A percentile compares a stretch with the other conserved stretches of the same genome.
phyloP scores from a whole-genome alignment of 2,797 vertebrate genomes.

The Acanthopagrus latus region DNA sequence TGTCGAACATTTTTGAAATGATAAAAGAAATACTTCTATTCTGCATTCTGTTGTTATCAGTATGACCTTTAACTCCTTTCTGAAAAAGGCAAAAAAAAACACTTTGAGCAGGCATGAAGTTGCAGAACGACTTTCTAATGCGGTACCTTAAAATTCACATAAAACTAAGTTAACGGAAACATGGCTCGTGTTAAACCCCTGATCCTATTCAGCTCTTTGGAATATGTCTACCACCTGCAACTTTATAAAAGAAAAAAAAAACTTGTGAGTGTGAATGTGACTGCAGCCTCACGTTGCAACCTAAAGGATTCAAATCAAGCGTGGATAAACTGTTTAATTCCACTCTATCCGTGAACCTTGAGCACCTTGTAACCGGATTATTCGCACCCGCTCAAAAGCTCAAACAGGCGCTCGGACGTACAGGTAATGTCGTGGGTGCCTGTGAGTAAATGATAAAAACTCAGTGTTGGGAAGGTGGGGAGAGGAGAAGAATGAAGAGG shows the following conservation, averaged over 20 bases:
- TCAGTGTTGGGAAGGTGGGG: slow-evolving; percentile 4
- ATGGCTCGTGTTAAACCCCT: background rate
- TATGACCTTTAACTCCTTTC: no score
- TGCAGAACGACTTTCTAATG: no score
- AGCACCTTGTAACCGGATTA: slow-evolving; percentile 54
- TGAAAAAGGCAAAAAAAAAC: no score
- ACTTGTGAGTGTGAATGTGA: slow-evolving; percentile 1
- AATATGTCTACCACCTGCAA: background rate
- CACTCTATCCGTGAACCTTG: slow-evolving; percentile 29
- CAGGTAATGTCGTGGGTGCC: slow-evolving; percentile 41
- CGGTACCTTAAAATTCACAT: no score
- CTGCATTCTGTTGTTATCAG: no score
- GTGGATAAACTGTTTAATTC: slow-evolving; percentile 46
- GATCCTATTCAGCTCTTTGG: background rate
- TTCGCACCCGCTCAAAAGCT: slow-evolving; percentile 37
- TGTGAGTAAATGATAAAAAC: slow-evolving; percentile 56
- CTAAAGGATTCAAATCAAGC: slow-evolving; percentile 31
- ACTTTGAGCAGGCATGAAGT: no score
- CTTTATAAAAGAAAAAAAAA: background rate
- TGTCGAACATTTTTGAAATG: no score
- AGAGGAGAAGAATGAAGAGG: slow-evolving; percentile 11
- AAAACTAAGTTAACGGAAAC: no score
- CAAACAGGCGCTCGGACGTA: slow-evolving; percentile 22
- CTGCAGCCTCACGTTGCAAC: background rate
- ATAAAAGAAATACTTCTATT: no score